phyloP scores from a whole-genome alignment of 2,797 vertebrate species.

The Halcyon badia region DNA sequence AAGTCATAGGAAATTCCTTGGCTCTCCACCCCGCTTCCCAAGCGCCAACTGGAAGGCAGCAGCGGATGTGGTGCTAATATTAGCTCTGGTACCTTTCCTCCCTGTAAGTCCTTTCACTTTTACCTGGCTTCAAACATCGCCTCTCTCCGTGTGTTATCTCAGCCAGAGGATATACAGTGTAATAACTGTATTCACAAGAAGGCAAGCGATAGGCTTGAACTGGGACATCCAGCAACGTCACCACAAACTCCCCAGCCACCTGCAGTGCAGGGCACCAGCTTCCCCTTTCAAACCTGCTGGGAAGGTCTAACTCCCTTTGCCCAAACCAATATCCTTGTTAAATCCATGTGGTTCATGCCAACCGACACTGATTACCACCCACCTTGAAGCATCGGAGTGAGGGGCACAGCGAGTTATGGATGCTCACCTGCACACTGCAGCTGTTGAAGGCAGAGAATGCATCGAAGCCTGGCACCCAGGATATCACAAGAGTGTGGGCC shows the following conservation, averaged over 20 bases:
- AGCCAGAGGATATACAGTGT: not conserved
- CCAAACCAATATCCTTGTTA: no score
- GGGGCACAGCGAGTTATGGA: not conserved
- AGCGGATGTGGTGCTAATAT: not conserved
- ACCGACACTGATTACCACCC: no score
- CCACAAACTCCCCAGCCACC: no score
- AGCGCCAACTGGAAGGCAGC: conserved; percentile 25
- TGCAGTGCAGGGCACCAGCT: no score
- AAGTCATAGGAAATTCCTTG: conserved; percentile 70
- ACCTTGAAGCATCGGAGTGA: no score
- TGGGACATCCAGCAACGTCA: not conserved
- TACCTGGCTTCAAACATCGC: not conserved
- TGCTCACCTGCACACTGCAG: conserved; percentile 88
- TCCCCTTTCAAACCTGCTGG: no score
- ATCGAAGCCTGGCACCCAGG: conserved; percentile 90
- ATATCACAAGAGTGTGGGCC: conserved; percentile 83
- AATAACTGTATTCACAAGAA: not conserved
- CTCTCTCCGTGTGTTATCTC: not conserved
- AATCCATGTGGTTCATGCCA: no score
- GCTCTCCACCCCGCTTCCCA: conserved; percentile 54
- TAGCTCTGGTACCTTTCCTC: not conserved
- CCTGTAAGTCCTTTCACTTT: conserved; percentile 49
- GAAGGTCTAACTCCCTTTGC: no score
- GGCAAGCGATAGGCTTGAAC: not conserved
- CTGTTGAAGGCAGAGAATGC: conserved; percentile 86